phyloP scores from a whole-genome alignment of 2,888 invertebrate species.

The Stenichneumon culpator region DNA sequence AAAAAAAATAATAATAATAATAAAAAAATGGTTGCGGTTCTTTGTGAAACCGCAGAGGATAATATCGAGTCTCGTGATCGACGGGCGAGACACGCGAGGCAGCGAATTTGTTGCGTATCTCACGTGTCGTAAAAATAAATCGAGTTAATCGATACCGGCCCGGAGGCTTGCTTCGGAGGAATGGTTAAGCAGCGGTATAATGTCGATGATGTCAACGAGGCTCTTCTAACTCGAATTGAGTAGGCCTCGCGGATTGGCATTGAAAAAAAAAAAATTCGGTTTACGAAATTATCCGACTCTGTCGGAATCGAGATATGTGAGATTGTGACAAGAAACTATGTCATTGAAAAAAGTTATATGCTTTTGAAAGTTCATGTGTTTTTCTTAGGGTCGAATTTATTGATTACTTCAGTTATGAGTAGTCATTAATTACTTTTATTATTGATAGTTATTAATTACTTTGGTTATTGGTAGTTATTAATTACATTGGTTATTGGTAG shows the following conservation, averaged over 20 bases:
- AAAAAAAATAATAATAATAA: not conserved
- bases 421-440: not conserved
- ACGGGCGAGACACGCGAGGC: not conserved
- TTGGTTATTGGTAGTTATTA: not conserved
- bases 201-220: not conserved
- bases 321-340: not conserved
- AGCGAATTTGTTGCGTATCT: conserved; percentile 1
- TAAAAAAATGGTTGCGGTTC: not conserved
- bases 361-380: too few relatives aligned
- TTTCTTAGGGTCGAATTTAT: too few relatives aligned
- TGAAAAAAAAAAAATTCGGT: not conserved
- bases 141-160: conserved; percentile 9
- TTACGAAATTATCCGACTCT: not conserved
- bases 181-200: not conserved
- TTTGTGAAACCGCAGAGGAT: not conserved
- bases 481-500: not conserved
- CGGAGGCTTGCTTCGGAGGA: not conserved
- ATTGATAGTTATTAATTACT: not conserved
- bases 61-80: not conserved
- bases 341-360: not conserved
- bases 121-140: conserved; percentile 11
- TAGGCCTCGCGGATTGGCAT: not conserved
- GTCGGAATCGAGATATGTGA: not conserved
- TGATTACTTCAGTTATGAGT: not conserved
- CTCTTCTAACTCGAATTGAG: not conserved